A percentile compares a stretch with the other conserved stretches of the same genome.
Evolutionary conservation across 2,797 vertebrate genomes (phyloP).

Genomic region (Erpetoichthys calabaricus): DNA sequence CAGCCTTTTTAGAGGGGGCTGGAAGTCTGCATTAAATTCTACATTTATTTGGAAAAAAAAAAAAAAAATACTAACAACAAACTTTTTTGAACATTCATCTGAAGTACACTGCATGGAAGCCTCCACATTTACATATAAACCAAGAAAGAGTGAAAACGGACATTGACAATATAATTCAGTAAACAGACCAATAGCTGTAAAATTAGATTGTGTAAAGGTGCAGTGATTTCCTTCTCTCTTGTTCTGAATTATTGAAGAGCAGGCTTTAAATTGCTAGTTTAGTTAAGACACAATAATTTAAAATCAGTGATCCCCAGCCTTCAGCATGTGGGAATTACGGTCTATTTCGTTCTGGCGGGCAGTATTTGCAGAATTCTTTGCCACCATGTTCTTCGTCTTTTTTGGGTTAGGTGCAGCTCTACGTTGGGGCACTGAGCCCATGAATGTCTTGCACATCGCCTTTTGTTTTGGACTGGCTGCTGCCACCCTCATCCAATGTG

Average conservation of each 20-base stretch:
- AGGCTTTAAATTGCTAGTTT: no score
- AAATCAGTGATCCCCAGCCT: slow-evolving; percentile 19
- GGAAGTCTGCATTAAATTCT: slow-evolving; percentile 52
- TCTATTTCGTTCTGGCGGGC: slow-evolving; percentile 93
- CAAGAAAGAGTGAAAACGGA: no score
- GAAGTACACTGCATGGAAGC: no score
- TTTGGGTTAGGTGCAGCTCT: slow-evolving; percentile 81
- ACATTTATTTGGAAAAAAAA: slow-evolving; percentile 28
- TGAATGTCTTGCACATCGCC: slow-evolving; percentile 71
- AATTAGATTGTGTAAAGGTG: no score
- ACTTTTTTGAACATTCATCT: not conserved
- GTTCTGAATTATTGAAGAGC: no score
- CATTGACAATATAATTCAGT: no score
- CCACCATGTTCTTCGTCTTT: slow-evolving; percentile 85
- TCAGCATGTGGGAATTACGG: slow-evolving; percentile 81
- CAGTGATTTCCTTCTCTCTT: no score
- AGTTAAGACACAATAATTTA: no score
- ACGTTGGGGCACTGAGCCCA: slow-evolving; percentile 71
- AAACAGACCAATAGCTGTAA: no score
- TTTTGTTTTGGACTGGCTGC: slow-evolving; percentile 80
- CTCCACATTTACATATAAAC: no score
- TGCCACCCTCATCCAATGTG: slow-evolving; percentile 76
- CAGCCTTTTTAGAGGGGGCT: slow-evolving; percentile 54
- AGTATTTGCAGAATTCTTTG: slow-evolving; percentile 83
- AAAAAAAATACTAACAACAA: not conserved